Conservation (phyloP, 2,888 invertebrate species). For the Aphodius sticticus region DNA sequence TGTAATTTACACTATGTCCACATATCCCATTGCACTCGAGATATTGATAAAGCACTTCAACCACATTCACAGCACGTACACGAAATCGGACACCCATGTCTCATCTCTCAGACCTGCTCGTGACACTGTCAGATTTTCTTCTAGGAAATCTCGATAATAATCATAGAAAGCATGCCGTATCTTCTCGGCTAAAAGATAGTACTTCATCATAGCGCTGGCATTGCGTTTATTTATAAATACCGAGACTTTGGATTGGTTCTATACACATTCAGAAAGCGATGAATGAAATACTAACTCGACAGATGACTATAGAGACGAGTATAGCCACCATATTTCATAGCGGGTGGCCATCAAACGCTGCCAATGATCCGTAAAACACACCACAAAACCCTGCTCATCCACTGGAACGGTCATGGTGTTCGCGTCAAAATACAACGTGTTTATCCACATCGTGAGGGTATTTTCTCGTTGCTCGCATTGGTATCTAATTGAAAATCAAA, state of each 20-base stretch:
- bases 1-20: not conserved
- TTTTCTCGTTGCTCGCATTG: not conserved
- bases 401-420: not conserved
- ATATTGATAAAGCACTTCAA: not conserved
- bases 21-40: not conserved
- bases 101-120: not conserved
- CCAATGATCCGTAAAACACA: conserved; percentile 4
- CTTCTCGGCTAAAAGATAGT: not conserved
- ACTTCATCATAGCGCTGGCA: not conserved
- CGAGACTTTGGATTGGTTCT: not conserved
- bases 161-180: not conserved
- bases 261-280: not conserved
- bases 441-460: not conserved
- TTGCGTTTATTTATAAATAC: not conserved
- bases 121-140: not conserved
- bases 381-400: not conserved
- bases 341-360: not conserved
- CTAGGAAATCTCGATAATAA: not conserved
- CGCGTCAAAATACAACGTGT: not conserved
- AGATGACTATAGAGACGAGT: not conserved
- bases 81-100: not conserved
- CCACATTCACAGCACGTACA: not conserved
- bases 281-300: not conserved
- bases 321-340: not conserved
- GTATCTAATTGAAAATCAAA: not conserved